These are phyloP conservation scores for Pseudomyrmex gracilis DNA, from an alignment of 1,140 invertebrate genomes.

Conservation along the genomic window DNA sequence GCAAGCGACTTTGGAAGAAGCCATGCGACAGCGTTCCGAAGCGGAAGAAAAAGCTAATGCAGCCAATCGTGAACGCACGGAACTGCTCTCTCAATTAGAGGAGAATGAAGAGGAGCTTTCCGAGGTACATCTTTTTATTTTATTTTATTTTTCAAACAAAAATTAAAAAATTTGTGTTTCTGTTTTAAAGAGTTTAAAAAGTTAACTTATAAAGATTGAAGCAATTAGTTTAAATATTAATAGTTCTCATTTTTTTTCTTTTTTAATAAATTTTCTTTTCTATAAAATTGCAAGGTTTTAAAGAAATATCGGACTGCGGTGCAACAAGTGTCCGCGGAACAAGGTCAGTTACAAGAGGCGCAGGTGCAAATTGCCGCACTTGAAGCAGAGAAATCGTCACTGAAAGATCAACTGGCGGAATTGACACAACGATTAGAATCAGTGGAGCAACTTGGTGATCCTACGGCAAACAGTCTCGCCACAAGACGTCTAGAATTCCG, in stretches of 20 bases:
- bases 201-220: neutral
- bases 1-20: slow-evolving; percentile 92
- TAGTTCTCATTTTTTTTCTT: neutral
- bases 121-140: slow-evolving; percentile 86
- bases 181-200: neutral
- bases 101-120: slow-evolving; percentile 96
- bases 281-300: slow-evolving; percentile 87
- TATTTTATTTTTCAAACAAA: no score
- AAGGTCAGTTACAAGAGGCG: slow-evolving; percentile 92
- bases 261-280: neutral
- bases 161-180: no score
- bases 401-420: slow-evolving; percentile 92
- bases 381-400: slow-evolving; percentile 90
- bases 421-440: slow-evolving; percentile 91
- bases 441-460: slow-evolving; percentile 92
- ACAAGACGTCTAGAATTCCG: slow-evolving; percentile 90
- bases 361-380: slow-evolving; percentile 92
- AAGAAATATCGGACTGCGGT: slow-evolving; percentile 97
- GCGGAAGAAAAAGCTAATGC: slow-evolving; percentile 92
- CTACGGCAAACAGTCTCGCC: slow-evolving; percentile 91
- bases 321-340: slow-evolving; percentile 93
- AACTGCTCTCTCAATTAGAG: slow-evolving; percentile 93
- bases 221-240: neutral
- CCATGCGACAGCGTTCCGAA: slow-evolving; percentile 90
- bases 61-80: slow-evolving; percentile 91